A percentile compares a stretch with the other conserved stretches of the same genome.
Evolutionary conservation across 2,888 invertebrate species (phyloP).

Genomic region (Drosophila kokeensis): DNA sequence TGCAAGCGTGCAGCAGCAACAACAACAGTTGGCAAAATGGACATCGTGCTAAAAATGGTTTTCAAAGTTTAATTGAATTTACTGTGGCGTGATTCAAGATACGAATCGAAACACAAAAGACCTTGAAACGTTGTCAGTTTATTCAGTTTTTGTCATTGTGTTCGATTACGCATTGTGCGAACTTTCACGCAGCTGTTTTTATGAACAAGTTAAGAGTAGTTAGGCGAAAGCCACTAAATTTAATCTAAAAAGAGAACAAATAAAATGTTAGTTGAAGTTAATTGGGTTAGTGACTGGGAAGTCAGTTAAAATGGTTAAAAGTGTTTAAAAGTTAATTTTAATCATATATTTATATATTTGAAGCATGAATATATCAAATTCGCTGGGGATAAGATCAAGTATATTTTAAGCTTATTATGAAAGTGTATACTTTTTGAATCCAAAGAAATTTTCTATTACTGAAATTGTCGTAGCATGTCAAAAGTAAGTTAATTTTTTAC

Average conservation of each 20-base stretch:
- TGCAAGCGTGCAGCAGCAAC: constrained; percentile 16
- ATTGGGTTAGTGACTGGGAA: not conserved
- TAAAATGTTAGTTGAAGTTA: not conserved
- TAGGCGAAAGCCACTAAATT: not conserved
- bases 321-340: not conserved
- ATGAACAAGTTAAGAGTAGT: not conserved
- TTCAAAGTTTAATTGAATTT: constrained; percentile 63
- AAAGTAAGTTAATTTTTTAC: not conserved
- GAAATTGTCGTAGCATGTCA: not conserved
- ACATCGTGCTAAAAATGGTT: constrained; percentile 16
- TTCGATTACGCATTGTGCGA: constrained; percentile 23
- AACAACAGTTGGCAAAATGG: constrained; percentile 10
- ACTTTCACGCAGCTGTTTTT: constrained; percentile 34
- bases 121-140: constrained; percentile 14
- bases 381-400: not conserved
- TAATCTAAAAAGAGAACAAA: not conserved
- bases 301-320: not conserved
- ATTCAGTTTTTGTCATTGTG: constrained; percentile 16
- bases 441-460: not conserved
- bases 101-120: not conserved
- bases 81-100: constrained; percentile 34
- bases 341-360: not conserved
- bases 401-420: not conserved
- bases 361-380: not conserved
- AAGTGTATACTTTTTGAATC: not conserved